A percentile compares a stretch with the other conserved stretches of the same genome.
Evolutionary conservation across 1,140 invertebrate genomes (phyloP).

Genomic region (Nomia melanderi): DNA sequence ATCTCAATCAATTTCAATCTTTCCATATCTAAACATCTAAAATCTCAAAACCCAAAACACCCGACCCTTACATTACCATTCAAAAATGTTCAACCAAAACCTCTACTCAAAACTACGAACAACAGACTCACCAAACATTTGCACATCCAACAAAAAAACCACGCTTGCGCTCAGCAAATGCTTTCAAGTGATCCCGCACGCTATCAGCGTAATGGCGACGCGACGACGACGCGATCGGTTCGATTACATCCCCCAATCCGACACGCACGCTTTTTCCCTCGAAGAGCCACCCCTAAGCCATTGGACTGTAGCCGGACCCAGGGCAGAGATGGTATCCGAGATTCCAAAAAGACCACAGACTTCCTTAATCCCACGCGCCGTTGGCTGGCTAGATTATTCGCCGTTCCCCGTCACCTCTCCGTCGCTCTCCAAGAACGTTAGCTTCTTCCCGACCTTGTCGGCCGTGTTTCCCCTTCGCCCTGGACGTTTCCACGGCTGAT

Average conservation of each 20-base stretch:
- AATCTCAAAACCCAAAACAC: too few relatives aligned
- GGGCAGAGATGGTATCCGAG: slow-evolving; percentile 20
- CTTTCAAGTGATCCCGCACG: background rate
- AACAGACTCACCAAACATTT: too few relatives aligned
- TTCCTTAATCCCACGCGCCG: slow-evolving; percentile 56
- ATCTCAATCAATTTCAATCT: too few relatives aligned
- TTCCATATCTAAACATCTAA: too few relatives aligned
- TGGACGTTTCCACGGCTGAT: slow-evolving; percentile 56
- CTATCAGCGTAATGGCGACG: background rate
- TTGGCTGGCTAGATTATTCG: slow-evolving; percentile 59
- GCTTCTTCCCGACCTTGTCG: too few relatives aligned
- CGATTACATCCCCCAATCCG: background rate
- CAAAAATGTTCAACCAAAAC: too few relatives aligned
- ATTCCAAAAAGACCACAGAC: slow-evolving; percentile 44
- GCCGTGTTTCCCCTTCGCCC: background rate
- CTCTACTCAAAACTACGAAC: too few relatives aligned
- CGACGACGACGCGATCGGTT: background rate
- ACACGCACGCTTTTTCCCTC: background rate
- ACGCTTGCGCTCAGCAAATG: too few relatives aligned
- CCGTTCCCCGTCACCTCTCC: background rate
- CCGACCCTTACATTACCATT: too few relatives aligned
- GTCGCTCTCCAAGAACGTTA: background rate
- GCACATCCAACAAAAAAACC: too few relatives aligned
- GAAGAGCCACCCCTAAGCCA: background rate
- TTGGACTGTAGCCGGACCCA: background rate